Evolutionary conservation across 2,113 vertebrate species (phyloP).

Genomic region (Proterorhinus semilunaris): DNA sequence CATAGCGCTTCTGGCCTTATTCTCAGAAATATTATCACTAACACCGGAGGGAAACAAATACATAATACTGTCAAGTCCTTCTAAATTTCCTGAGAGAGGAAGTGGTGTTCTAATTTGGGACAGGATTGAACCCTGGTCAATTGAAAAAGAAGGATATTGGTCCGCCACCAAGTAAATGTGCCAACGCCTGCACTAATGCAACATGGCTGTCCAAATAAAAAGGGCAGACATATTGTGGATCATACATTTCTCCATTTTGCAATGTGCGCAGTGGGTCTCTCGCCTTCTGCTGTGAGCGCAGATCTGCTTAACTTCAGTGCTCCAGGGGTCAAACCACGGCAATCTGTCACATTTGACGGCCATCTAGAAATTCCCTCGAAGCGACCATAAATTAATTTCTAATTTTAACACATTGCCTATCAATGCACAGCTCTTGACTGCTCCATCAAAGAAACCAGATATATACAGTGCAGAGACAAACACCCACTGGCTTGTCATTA

Average conservation of each 20-base stretch:
- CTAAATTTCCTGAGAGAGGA: too few relatives aligned
- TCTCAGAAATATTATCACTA: too few relatives aligned
- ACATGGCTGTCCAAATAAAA: not conserved
- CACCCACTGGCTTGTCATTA: constrained; percentile 45
- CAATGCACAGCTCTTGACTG: constrained; percentile 27
- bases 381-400: constrained; percentile 38
- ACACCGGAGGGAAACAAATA: too few relatives aligned
- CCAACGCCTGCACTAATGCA: not conserved
- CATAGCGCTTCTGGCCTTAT: too few relatives aligned
- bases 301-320: constrained; percentile 44
- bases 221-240: constrained; percentile 17
- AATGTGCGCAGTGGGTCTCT: constrained; percentile 32
- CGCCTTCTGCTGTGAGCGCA: constrained; percentile 39
- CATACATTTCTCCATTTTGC: constrained; percentile 41
- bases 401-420: constrained; percentile 34
- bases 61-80: too few relatives aligned
- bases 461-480: constrained; percentile 19
- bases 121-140: too few relatives aligned
- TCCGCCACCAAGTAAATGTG: too few relatives aligned
- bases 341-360: constrained; percentile 57
- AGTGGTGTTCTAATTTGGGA: too few relatives aligned
- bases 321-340: constrained; percentile 50
- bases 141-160: too few relatives aligned
- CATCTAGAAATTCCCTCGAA: constrained; percentile 42
- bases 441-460: constrained; percentile 40